phyloP scores from a whole-genome alignment of 2,888 invertebrate species.

The Agrenia bidenticulata region DNA sequence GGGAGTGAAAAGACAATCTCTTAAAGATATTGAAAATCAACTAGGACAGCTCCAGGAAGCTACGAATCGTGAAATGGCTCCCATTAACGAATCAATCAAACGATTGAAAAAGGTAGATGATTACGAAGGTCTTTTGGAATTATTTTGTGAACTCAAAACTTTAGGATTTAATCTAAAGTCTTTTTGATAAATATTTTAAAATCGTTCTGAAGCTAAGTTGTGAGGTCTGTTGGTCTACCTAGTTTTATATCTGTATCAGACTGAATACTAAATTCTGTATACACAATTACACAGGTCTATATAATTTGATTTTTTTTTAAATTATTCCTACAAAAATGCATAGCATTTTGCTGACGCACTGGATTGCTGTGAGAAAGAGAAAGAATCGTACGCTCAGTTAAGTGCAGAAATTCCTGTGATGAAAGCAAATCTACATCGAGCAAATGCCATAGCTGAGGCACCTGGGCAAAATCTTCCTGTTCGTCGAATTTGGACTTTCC shows the following conservation, averaged over 20 bases:
- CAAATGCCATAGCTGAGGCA: conserved; percentile 59
- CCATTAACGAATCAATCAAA: conserved; percentile 17
- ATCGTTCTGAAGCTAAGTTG: too few species aligned
- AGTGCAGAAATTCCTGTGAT: conserved; percentile 58
- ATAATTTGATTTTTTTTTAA: not conserved
- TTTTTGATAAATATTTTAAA: too few species aligned
- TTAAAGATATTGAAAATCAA: conserved; percentile 28
- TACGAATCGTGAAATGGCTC: conserved; percentile 27
- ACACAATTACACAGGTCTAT: not conserved
- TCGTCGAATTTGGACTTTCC: conserved; percentile 16
- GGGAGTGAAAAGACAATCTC: conserved; percentile 22
- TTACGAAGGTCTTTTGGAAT: not conserved
- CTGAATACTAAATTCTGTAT: too few species aligned
- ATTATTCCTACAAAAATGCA: not conserved
- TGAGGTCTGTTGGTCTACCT: too few species aligned
- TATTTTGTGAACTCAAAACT: too few species aligned
- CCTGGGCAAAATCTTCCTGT: conserved; percentile 25
- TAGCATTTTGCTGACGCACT: not conserved
- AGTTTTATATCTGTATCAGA: too few species aligned
- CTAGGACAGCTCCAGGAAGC: conserved; percentile 13
- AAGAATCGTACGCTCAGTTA: conserved; percentile 51
- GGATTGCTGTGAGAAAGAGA: not conserved
- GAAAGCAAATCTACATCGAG: conserved; percentile 57
- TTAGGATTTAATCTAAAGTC: too few species aligned
- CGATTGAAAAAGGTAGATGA: conserved; percentile 24